These are phyloP conservation scores for Talpa occidentalis DNA, from an alignment of 2,113 vertebrate species.

Conservation along the genomic window DNA sequence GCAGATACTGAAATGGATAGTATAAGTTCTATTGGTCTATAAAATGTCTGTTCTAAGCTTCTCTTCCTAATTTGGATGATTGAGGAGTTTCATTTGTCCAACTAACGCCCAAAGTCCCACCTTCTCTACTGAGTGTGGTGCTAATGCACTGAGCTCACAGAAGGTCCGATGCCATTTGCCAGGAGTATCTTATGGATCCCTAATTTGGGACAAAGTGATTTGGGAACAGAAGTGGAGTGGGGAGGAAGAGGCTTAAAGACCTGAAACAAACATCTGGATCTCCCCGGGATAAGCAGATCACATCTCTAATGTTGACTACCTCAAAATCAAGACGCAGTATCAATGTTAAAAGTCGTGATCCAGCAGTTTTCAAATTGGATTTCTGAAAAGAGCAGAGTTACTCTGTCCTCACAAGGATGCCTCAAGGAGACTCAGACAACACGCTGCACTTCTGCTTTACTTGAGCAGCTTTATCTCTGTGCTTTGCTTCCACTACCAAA, in stretches of 20 bases:
- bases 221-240: neutral
- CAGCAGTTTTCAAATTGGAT: neutral
- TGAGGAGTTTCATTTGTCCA: constrained; percentile 1
- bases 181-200: neutral
- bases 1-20: neutral
- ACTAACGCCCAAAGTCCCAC: neutral
- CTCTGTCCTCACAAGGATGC: neutral
- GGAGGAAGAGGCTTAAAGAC: neutral
- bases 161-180: neutral
- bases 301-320: neutral
- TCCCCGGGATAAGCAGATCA: neutral
- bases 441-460: neutral
- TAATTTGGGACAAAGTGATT: constrained; percentile 1
- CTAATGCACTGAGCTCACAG: neutral
- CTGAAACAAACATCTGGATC: neutral
- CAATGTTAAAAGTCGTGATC: neutral
- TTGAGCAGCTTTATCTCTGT: neutral
- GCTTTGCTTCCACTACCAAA: neutral
- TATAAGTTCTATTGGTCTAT: neutral
- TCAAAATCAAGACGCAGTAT: constrained; percentile 29
- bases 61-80: neutral
- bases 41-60: neutral
- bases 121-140: neutral
- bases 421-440: neutral
- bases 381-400: constrained; percentile 21